These are phyloP conservation scores for Eurypyga helias DNA, from an alignment of 2,113 vertebrate genomes.

Conservation along the genomic window DNA sequence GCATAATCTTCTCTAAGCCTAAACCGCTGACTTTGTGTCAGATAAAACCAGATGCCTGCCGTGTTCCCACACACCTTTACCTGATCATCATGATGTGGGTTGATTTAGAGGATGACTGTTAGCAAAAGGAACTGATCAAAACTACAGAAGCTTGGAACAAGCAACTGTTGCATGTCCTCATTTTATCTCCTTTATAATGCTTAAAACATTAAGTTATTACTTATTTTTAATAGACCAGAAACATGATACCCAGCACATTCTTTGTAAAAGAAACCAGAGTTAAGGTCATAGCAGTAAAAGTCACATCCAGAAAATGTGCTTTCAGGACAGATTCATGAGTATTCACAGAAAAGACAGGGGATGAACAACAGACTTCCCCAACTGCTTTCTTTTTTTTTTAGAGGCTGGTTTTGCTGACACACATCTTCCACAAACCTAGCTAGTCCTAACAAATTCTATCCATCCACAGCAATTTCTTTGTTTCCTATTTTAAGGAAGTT, in stretches of 20 bases:
- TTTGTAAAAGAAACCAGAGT: neutral
- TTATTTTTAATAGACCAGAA: neutral
- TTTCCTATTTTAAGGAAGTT: neutral
- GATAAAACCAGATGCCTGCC: neutral
- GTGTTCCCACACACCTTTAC: neutral
- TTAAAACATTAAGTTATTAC: neutral
- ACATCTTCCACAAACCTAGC: neutral
- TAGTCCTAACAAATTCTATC: neutral
- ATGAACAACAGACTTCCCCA: constrained; percentile 25
- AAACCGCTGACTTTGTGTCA: constrained; percentile 18
- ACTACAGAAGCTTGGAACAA: neutral
- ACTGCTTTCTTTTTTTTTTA: neutral
- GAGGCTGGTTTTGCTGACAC: neutral
- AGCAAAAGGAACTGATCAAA: neutral
- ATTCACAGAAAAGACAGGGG: neutral
- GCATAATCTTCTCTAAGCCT: constrained; percentile 21
- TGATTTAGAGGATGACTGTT: neutral
- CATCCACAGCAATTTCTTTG: neutral
- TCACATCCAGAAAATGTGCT: neutral
- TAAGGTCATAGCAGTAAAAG: neutral
- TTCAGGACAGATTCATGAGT: neutral
- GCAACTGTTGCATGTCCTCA: neutral
- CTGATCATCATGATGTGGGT: neutral
- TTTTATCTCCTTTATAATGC: neutral
- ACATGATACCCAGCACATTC: neutral